Conservation (phyloP, 1,140 invertebrate species). For the Scaptodrosophila lebanonensis region DNA sequence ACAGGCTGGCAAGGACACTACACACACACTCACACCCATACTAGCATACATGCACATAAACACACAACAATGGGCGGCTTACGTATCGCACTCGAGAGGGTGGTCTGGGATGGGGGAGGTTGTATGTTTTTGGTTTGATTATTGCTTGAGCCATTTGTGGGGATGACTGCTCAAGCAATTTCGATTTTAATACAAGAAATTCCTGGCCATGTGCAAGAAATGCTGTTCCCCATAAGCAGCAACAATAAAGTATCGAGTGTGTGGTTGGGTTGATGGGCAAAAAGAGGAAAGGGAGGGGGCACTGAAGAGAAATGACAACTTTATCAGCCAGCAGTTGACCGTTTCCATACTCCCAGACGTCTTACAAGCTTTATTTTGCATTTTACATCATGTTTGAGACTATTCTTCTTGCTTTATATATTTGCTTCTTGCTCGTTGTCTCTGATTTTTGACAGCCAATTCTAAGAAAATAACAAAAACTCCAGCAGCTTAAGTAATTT, state of each 20-base stretch:
- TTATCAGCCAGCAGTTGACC: slow-evolving; percentile 37
- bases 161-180: slow-evolving; percentile 33
- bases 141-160: neutral
- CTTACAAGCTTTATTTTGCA: slow-evolving; percentile 13
- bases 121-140: slow-evolving; percentile 4
- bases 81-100: slow-evolving; percentile 1
- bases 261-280: neutral
- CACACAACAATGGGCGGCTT: neutral
- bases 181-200: slow-evolving; percentile 73
- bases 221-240: neutral
- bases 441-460: slow-evolving; percentile 42
- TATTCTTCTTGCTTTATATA: too few species aligned
- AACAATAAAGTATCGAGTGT: slow-evolving; percentile 7
- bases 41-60: neutral
- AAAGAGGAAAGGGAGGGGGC: slow-evolving; percentile 11
- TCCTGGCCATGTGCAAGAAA: slow-evolving; percentile 52
- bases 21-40: too few species aligned
- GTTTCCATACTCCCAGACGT: slow-evolving; percentile 10
- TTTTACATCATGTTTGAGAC: slow-evolving; percentile 11
- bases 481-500: slow-evolving; percentile 60
- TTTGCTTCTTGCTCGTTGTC: too few species aligned
- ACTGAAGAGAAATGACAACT: slow-evolving; percentile 44
- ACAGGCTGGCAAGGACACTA: slow-evolving; percentile 5
- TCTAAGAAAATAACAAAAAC: slow-evolving; percentile 25
- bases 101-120: slow-evolving; percentile 19